phyloP scores from a whole-genome alignment of 23 tunicate species.

The Ciona savignyi region DNA sequence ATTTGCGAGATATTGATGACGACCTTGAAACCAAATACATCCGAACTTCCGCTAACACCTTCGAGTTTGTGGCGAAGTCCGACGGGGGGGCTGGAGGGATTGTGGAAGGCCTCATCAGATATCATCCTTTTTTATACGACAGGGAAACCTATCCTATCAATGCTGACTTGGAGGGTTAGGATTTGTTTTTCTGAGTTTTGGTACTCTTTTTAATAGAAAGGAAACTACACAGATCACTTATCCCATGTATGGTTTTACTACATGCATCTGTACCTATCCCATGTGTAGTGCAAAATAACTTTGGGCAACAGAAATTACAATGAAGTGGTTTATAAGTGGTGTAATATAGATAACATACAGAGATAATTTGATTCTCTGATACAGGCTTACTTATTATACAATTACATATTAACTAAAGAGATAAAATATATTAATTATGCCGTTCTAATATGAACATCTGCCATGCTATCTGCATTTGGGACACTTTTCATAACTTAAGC shows the following conservation, averaged over 20 bases:
- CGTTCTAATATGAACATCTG: no score
- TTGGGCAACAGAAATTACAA: no score
- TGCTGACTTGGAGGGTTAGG: not conserved
- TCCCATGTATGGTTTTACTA: not conserved
- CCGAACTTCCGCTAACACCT: slow-evolving; percentile 56
- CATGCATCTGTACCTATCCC: not conserved
- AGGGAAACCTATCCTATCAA: slow-evolving; percentile 76
- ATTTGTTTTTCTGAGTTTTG: not conserved
- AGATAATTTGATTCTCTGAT: no score
- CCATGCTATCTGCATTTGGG: no score
- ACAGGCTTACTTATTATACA: no score
- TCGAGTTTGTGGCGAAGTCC: slow-evolving; percentile 65
- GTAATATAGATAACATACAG: no score
- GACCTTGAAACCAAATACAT: slow-evolving; percentile 81
- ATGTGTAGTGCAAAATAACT: no score
- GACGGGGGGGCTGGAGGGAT: slow-evolving; percentile 64
- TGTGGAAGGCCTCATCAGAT: slow-evolving; percentile 76
- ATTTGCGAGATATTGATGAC: slow-evolving; percentile 55
- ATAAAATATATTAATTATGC: no score
- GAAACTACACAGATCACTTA: no score
- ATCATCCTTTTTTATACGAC: slow-evolving; percentile 89
- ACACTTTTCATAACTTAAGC: no score
- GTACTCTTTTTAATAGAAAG: not conserved
- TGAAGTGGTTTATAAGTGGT: no score
- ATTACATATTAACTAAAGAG: no score